A percentile compares a stretch with the other conserved stretches of the same genome.
phyloP scores from a whole-genome alignment of 2,797 vertebrate species.

The Silurus aristotelis region DNA sequence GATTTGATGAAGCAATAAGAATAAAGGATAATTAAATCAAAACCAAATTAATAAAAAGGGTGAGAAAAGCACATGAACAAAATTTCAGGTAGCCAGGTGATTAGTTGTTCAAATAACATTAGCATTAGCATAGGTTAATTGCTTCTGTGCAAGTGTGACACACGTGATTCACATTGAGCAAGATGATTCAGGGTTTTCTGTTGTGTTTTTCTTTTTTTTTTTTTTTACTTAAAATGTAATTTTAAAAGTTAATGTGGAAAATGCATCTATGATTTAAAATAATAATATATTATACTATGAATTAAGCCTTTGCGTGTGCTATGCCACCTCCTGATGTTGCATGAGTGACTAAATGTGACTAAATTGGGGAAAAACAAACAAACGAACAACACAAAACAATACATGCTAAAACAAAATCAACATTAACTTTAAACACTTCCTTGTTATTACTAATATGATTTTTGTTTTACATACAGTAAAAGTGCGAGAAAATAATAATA shows the following conservation, averaged over 20 bases:
- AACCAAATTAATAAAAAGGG: too few species aligned
- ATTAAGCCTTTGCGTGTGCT: neutral
- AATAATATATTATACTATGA: neutral
- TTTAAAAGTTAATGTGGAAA: too few species aligned
- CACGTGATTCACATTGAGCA: too few species aligned
- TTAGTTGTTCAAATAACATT: neutral
- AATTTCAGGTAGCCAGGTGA: too few species aligned
- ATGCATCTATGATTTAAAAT: too few species aligned
- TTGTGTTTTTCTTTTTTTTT: too few species aligned
- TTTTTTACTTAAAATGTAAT: too few species aligned
- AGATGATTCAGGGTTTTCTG: neutral
- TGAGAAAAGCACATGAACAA: too few species aligned
- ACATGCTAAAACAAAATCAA: too few species aligned
- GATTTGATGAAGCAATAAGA: neutral
- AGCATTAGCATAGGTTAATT: neutral
- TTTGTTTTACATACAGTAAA: too few species aligned
- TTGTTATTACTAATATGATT: neutral
- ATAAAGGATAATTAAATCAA: neutral
- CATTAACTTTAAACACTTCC: neutral
- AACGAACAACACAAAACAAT: neutral
- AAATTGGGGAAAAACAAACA: neutral
- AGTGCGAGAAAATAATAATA: too few species aligned
- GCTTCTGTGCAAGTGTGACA: neutral
- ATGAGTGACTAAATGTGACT: neutral
- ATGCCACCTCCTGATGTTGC: neutral